Evolutionary conservation across 2,888 invertebrate species (phyloP), one percentile per base, ranked within the genome.

Genomic region (Parnassius mnemosyne): DNA sequence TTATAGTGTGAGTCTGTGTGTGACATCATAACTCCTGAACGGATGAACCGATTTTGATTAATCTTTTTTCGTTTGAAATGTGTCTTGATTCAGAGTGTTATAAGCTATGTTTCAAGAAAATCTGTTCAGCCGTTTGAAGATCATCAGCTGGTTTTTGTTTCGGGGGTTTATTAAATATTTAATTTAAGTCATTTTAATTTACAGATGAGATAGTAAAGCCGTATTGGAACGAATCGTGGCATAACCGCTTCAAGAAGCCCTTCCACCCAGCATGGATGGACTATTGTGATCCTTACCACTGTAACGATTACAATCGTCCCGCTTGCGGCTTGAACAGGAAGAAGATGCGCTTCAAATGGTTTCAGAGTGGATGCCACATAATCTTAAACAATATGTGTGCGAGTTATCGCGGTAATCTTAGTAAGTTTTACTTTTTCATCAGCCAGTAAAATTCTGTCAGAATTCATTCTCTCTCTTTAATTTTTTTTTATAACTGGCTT

Each of bases 261-360:
- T 87, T 66, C 62, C 57, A 78, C 9, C 71, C 80, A 0, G 74
- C 75, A 0, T 85, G 80, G 80, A 85, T 85, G 83, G 87, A 88
- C 13, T 87, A 83, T 47, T 89, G 89, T 25, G 87, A 83, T 2
- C 85, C 85, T 0, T 79, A 83, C 57, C 85, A 87, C 12, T 89
- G 89, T 60, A 81, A 83, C 0, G 83, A 78, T 10, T 85, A 85
- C 20, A 75, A 83, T 57, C 80, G 64, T 9, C 34, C 11, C 0
- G 80, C 70, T 0, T 89, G 89, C 16, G 89, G 88, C 0, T 43
- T 88, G 0, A 83, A 88, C 54, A 64, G 87, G 0, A 46, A 54
- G 0, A 72, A 34, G 0, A 77, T 79, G 77, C 70, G 64, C 1
- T 88, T 88, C 56, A 77, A 78, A 53, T 87, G 81, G 81, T 89